Conservation (phyloP, 30 jellyfish, hydroid and myxozoan genomes). For the Hydractinia echinata region DNA sequence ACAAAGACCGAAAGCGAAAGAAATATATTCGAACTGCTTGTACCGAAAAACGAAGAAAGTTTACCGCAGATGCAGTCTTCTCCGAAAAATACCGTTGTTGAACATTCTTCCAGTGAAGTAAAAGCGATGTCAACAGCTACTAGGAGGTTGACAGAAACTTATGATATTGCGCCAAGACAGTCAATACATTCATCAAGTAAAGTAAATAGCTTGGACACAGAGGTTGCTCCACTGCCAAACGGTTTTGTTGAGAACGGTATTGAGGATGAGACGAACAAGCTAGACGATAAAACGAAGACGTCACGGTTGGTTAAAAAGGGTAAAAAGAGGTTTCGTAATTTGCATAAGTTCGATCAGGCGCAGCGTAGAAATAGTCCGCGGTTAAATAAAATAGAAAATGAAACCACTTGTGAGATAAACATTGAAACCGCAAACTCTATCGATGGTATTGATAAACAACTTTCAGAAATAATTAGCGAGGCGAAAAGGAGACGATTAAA, state of each 20-base stretch:
- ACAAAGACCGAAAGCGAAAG: conserved; percentile 9
- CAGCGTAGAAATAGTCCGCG: conserved; percentile 39
- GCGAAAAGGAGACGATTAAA: conserved; percentile 27
- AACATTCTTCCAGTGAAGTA: neutral
- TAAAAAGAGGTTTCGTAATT: conserved; percentile 32
- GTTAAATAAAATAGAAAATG: neutral
- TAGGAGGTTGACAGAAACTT: too few relatives aligned
- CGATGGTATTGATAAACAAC: conserved; percentile 1
- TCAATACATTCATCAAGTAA: neutral
- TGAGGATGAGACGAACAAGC: neutral
- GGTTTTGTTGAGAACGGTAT: neutral
- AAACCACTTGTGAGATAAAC: neutral
- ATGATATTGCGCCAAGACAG: neutral
- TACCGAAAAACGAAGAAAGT: neutral
- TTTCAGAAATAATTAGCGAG: neutral
- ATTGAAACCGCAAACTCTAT: neutral
- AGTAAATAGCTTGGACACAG: neutral
- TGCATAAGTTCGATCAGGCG: neutral
- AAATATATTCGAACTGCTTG: conserved; percentile 16
- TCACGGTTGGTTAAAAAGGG: conserved; percentile 24
- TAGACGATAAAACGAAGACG: neutral
- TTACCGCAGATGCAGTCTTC: neutral
- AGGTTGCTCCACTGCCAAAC: neutral
- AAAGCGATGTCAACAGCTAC: neutral
- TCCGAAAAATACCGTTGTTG: neutral